Conservation (phyloP, 2,888 invertebrate species). For the Mongoloraphidia duomilia region DNA sequence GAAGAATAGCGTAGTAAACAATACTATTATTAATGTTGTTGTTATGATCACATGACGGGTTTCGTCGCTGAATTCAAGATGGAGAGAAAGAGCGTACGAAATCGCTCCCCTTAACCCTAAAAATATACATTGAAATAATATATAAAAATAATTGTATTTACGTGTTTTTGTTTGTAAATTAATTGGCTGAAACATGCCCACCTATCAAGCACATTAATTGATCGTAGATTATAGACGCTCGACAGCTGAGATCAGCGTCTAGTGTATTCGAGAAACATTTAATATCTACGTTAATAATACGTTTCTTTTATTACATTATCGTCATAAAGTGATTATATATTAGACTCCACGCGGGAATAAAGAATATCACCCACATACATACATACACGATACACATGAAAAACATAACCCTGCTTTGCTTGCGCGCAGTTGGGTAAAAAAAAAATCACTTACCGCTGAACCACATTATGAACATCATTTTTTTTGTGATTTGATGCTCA, state of each 20-base stretch:
- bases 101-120: slow-evolving; percentile 87
- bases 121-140: slow-evolving; percentile 7
- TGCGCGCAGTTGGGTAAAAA: slow-evolving; percentile 14
- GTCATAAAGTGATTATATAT: background rate
- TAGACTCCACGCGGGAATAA: background rate
- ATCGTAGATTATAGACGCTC: no score
- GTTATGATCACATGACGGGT: slow-evolving; percentile 94
- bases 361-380: background rate
- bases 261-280: no score
- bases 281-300: no score
- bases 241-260: no score
- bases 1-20: slow-evolving; percentile 88
- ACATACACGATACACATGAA: no score
- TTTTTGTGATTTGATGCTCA: slow-evolving; percentile 92
- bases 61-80: slow-evolving; percentile 86
- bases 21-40: slow-evolving; percentile 92
- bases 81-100: slow-evolving; percentile 92
- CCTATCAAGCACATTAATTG: no score
- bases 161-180: background rate
- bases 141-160: background rate
- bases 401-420: background rate
- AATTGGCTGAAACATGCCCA: no score
- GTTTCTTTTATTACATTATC: background rate
- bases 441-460: slow-evolving; percentile 58
- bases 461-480: slow-evolving; percentile 99